A percentile compares a stretch with the other conserved stretches of the same genome.
These are phyloP conservation scores for Synodontis membranacea DNA, from an alignment of 2,113 vertebrate genomes.

Conservation along the genomic window DNA sequence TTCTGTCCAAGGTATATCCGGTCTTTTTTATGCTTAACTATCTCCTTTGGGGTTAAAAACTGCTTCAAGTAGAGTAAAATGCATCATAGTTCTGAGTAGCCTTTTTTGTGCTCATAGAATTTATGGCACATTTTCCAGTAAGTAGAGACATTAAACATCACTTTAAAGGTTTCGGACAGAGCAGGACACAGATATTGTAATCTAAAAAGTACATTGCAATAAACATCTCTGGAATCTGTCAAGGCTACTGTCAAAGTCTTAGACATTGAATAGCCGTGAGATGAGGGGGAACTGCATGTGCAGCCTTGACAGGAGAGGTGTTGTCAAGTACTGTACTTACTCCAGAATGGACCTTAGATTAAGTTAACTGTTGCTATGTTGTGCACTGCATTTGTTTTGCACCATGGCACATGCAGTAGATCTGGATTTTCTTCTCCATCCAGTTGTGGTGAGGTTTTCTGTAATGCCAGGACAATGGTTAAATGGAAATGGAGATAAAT, in stretches of 20 bases:
- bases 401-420: background rate
- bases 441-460: slow-evolving; percentile 23
- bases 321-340: background rate
- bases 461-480: background rate
- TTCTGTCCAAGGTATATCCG: background rate
- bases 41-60: background rate
- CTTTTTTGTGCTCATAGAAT: background rate
- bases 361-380: background rate
- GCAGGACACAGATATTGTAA: background rate
- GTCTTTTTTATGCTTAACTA: background rate
- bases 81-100: background rate
- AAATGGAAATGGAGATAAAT: background rate
- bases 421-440: background rate
- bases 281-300: background rate
- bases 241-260: background rate
- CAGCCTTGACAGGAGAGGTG: background rate
- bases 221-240: background rate
- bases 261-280: background rate
- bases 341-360: background rate
- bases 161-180: background rate
- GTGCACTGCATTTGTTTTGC: background rate
- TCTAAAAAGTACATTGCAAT: background rate
- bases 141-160: background rate
- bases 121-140: background rate
- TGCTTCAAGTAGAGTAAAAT: background rate